These are phyloP conservation scores for Epirrhoe alternata DNA, from an alignment of 2,888 invertebrate species.

Conservation along the genomic window DNA sequence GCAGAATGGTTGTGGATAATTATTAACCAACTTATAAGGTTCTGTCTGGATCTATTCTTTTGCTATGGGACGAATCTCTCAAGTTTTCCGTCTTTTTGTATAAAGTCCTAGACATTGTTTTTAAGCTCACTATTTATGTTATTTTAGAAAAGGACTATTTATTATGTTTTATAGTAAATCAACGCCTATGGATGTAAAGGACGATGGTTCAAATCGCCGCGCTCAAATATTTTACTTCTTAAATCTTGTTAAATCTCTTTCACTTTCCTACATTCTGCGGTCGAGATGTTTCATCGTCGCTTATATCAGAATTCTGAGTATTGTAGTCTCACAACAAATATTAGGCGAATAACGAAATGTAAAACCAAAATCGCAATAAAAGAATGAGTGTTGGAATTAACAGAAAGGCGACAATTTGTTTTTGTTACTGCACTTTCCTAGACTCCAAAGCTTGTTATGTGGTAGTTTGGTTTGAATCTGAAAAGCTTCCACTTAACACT, in stretches of 20 bases:
- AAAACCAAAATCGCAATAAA: constrained; percentile 83
- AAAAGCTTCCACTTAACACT: constrained; percentile 16
- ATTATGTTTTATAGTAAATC: constrained; percentile 71
- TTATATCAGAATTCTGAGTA: constrained; percentile 54
- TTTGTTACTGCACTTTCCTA: constrained; percentile 63
- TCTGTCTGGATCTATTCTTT: constrained; percentile 18
- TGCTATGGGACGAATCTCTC: constrained; percentile 61
- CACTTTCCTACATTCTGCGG: constrained; percentile 4
- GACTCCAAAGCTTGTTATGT: constrained; percentile 14
- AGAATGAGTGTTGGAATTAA: constrained; percentile 86
- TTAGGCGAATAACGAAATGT: constrained; percentile 72
- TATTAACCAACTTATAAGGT: constrained; percentile 30
- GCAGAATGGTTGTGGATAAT: constrained; percentile 71
- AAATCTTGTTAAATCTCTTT: constrained; percentile 3
- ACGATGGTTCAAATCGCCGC: constrained; percentile 54
- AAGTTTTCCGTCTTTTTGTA: constrained; percentile 66
- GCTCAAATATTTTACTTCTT: constrained; percentile 35
- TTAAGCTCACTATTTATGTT: constrained; percentile 80
- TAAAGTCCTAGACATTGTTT: constrained; percentile 64
- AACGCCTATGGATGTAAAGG: constrained; percentile 58
- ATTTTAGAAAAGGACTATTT: constrained; percentile 76
- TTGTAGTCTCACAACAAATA: constrained; percentile 85
- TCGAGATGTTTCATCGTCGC: constrained; percentile 58
- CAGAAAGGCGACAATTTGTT: constrained; percentile 80
- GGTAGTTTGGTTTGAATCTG: neutral